These are phyloP conservation scores for Bos taurus DNA, from an alignment of 2,113 vertebrate genomes.

Conservation along the genomic window DNA sequence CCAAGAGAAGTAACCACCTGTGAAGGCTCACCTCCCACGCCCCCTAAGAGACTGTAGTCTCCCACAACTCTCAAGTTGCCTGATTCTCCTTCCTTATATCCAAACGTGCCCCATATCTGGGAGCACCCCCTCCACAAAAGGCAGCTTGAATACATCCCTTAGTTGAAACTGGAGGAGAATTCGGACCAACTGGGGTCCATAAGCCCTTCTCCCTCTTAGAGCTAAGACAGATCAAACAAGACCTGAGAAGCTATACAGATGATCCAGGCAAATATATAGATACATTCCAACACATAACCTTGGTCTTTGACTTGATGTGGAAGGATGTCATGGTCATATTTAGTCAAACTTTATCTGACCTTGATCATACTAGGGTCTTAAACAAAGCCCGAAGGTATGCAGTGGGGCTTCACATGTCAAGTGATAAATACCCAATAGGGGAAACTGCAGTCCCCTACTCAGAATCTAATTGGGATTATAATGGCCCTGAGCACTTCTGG, in stretches of 20 bases:
- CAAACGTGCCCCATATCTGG: neutral
- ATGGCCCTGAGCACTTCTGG: neutral
- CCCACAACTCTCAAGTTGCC: neutral
- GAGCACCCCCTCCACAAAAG: neutral
- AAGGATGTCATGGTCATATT: neutral
- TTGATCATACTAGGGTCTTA: neutral
- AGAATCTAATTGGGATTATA: neutral
- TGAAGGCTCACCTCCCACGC: rapidly evolving
- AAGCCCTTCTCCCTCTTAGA: neutral
- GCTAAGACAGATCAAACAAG: neutral
- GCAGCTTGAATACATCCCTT: neutral
- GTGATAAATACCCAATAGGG: neutral
- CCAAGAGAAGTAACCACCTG: rapidly evolving
- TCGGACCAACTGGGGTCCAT: neutral
- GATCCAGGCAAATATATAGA: neutral
- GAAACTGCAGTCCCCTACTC: neutral
- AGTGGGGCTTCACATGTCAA: neutral
- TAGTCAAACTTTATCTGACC: neutral
- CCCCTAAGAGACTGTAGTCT: neutral
- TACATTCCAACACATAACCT: neutral
- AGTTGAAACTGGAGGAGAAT: neutral
- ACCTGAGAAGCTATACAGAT: neutral
- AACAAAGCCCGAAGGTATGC: rapidly evolving
- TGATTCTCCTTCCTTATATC: neutral
- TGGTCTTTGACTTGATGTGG: neutral